These are phyloP conservation scores for Gyps fulvus DNA, from an alignment of 2,113 vertebrate species.

Conservation along the genomic window DNA sequence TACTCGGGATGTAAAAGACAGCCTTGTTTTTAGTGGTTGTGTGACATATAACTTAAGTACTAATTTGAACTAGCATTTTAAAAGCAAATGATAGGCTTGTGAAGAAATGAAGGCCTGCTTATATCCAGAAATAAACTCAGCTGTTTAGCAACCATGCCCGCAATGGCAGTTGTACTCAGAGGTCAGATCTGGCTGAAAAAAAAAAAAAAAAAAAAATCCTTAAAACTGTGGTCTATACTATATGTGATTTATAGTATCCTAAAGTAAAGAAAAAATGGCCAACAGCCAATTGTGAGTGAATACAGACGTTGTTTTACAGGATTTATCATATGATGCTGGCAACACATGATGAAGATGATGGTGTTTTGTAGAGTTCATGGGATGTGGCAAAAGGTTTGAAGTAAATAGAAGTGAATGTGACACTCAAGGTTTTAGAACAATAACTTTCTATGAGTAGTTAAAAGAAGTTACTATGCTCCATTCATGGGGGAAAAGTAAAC, in stretches of 20 bases:
- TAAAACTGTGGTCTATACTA: not conserved
- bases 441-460: not conserved
- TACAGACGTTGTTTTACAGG: not conserved
- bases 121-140: conserved; percentile 33
- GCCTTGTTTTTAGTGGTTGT: conserved; percentile 46
- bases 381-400: not conserved
- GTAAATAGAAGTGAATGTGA: not conserved
- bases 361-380: not conserved
- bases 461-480: not conserved
- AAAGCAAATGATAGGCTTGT: conserved; percentile 18
- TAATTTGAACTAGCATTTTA: not conserved
- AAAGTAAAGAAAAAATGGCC: not conserved
- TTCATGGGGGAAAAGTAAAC: not conserved
- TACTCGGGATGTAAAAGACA: not conserved
- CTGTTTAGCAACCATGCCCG: not conserved
- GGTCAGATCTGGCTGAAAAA: not conserved
- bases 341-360: not conserved
- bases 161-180: not conserved
- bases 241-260: not conserved
- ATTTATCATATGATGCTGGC: not conserved
- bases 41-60: not conserved
- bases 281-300: not conserved
- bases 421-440: not conserved
- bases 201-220: not conserved
- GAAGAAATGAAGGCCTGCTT: conserved; percentile 19